phyloP scores from a whole-genome alignment of 2,113 vertebrate genomes.

The Leucoraja erinaceus region DNA sequence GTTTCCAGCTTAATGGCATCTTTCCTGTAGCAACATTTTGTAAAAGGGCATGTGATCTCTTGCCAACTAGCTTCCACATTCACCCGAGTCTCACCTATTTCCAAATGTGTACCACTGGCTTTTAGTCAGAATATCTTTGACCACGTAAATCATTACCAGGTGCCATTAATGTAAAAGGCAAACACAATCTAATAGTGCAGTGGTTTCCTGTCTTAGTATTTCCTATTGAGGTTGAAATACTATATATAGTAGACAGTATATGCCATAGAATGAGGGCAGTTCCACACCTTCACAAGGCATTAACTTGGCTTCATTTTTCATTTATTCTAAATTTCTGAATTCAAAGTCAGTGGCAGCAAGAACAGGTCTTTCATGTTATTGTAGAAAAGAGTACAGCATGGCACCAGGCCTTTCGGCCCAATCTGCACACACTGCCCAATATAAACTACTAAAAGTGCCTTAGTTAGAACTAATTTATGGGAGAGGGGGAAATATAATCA shows the following conservation, averaged over 20 bases:
- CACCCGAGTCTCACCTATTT: neutral
- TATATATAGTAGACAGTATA: conserved; percentile 3
- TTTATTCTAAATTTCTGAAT: neutral
- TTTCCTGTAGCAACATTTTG: neutral
- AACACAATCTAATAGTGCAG: neutral
- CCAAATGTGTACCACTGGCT: neutral
- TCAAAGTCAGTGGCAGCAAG: neutral
- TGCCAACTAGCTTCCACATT: neutral
- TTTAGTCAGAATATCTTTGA: neutral
- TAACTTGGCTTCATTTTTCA: neutral
- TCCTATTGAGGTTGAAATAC: neutral
- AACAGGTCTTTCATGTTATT: neutral
- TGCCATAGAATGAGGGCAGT: neutral
- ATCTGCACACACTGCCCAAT: too few relatives aligned
- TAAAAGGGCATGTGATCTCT: neutral
- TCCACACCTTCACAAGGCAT: neutral
- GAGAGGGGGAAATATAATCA: neutral
- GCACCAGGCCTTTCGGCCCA: too few relatives aligned
- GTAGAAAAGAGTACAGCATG: too few relatives aligned
- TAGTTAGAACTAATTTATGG: too few relatives aligned
- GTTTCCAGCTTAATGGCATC: too few relatives aligned
- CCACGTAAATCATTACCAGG: neutral
- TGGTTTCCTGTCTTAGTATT: neutral
- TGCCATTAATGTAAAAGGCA: neutral
- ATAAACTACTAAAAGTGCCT: neutral